These are phyloP conservation scores for Bellardia pandia DNA, from an alignment of 2,888 invertebrate genomes.

Conservation along the genomic window DNA sequence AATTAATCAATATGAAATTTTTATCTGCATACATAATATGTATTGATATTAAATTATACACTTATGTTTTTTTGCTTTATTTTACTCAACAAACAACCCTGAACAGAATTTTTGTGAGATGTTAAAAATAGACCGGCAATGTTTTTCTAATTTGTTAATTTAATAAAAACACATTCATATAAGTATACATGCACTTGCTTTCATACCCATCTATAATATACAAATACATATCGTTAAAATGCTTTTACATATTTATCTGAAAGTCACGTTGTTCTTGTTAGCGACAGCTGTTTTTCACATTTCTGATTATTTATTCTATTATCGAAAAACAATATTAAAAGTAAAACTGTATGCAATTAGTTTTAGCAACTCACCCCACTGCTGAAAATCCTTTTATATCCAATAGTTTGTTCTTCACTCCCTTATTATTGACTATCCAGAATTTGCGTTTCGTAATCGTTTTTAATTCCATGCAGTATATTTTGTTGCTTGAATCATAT, in stretches of 20 bases:
- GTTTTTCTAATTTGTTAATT: constrained; percentile 54
- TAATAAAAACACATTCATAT: constrained; percentile 27
- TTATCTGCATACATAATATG: constrained; percentile 6
- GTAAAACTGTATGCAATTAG: constrained; percentile 14
- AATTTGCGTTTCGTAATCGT: constrained; percentile 53
- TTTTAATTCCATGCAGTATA: not conserved
- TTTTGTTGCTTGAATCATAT: not conserved
- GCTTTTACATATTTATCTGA: not conserved
- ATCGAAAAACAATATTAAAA: constrained; percentile 37
- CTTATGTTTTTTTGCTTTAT: constrained; percentile 5
- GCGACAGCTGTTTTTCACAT: constrained; percentile 39
- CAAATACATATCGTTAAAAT: not conserved
- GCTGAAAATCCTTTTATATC: constrained; percentile 30
- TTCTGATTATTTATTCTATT: constrained; percentile 8
- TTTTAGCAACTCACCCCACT: constrained; percentile 50
- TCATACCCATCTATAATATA: not conserved
- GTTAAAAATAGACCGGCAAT: constrained; percentile 67
- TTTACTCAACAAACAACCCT: constrained; percentile 60
- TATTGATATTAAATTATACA: constrained; percentile 1
- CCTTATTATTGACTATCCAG: constrained; percentile 30
- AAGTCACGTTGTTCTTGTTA: constrained; percentile 39
- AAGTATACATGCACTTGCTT: not conserved
- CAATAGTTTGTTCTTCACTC: not conserved
- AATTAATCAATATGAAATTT: not conserved
- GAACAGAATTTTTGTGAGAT: constrained; percentile 47